Evolutionary conservation across 35 echinoderm and acorn worm species (phyloP), one percentile per base, ranked within the genome.

Genomic region (Strongylocentrotus purpuratus): DNA sequence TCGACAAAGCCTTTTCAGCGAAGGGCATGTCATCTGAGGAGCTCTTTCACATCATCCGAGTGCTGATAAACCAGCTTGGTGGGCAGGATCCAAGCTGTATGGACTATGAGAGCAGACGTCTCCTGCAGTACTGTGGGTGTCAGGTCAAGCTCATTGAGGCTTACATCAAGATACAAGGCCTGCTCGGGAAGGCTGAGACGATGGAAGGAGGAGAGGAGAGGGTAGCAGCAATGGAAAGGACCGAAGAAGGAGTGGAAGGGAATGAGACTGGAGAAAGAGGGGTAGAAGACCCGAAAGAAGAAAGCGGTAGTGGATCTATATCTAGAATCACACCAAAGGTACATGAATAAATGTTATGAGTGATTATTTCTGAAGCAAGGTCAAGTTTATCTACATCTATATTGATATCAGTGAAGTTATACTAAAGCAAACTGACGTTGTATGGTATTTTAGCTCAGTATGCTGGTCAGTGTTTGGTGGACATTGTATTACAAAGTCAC

Each of bases 41-140:
- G 7, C 92, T 97, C 13, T 59, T 98, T 20, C 86, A 96, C 33
- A 86, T 98, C 2, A 94, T 99, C 85, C 90, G 94, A 11, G 85
- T 87, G 31, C 91, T 99, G 4, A 71, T 87, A 0, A 41, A 61
- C 10, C 94, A 95, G 28, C 94, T 99, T 5, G 20, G 86, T 31
- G 92, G 96, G 31, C 98, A 99, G 61, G 95, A 88, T 28, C 95
- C 94, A 20, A 88, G 95, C 59, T 88, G 94, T 11, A 46, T 97
- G 55, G 97, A 98, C 95, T 99, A 99, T 65, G 98, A 99, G 92
- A 97, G 96, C 60, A 95, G 96, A 71, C 95, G 97, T 90, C 93
- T 99, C 22, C 94, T 99, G n/a, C 96, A 97, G 46, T 99, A 98
- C 94, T 99, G 98, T 78, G 90, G 94, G 32, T 95, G 95, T 9